Conservation (phyloP, 2,888 invertebrate genomes). For the Timandra comae region DNA sequence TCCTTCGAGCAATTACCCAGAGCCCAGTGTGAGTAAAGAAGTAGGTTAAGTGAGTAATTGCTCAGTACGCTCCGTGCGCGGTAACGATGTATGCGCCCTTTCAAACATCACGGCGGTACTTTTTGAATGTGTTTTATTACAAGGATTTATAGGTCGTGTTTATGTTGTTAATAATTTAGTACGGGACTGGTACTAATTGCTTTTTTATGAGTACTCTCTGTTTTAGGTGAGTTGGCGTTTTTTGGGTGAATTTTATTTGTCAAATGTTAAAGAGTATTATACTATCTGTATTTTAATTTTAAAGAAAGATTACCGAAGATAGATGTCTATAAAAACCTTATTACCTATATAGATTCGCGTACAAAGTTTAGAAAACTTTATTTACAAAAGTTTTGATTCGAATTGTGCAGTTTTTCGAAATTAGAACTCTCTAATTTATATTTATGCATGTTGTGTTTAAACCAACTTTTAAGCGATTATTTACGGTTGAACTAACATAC, state of each 20-base stretch:
- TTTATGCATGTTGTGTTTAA: no score
- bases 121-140: neutral
- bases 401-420: neutral
- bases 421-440: neutral
- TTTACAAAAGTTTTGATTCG: neutral
- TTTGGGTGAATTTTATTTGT: constrained; percentile 4
- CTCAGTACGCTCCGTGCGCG: neutral
- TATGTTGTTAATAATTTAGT: neutral
- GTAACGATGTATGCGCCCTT: neutral
- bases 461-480: no score
- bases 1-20: constrained; percentile 59
- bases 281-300: neutral
- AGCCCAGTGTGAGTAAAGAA: constrained; percentile 11
- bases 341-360: no score
- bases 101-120: no score
- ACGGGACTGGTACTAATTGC: neutral
- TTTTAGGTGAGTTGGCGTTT: constrained; percentile 4
- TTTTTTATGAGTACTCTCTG: neutral
- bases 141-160: neutral
- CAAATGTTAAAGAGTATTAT: neutral
- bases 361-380: no score
- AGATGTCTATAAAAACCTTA: no score
- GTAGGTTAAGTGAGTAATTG: constrained; percentile 8
- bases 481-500: constrained; percentile 3
- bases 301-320: neutral